Evolutionary conservation across 2,113 vertebrate genomes (phyloP), one percentile per base, ranked within the genome.

Genomic region (Chamaea fasciata): DNA sequence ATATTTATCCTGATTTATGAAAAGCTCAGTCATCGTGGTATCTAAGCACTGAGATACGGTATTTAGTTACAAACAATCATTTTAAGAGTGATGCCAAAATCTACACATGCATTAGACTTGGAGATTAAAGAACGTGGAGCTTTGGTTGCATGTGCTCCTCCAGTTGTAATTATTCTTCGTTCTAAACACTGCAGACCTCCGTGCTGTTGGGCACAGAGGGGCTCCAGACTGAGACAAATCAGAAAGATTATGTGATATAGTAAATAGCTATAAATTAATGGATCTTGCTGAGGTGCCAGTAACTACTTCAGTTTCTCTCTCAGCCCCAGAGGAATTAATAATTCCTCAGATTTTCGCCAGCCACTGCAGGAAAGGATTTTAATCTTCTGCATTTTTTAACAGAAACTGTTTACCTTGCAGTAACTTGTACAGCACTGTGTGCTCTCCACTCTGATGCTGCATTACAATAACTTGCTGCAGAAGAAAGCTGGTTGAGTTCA

Each of bases 61-160:
- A 95, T 97, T 97, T 96, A 96, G 97, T 97, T 97, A 93, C 95
- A 84, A 97, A 97, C 97, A 97, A 93, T 97, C 89, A 96, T 95
- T 97, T 96, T 90, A 96, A 97, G 83, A 86, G 94, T 39, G 62
- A 96, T 96, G 96, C 96, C 97, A 97, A 90, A 85, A 86, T 79
- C 83, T 85, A 49, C 16, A 55, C 80, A 85, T 92, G 94, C 89
- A 90, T 97, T 97, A 94, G 96, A 70, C 96, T 94, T 97, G 83
- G 94, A 86, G 91, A 96, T 96, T 95, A 84, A 91, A 60, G 87
- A 84, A 87, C 78, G 55, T 11, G 16, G 73, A 93, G 73, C 69
- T 91, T 92, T 73, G 92, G 91, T 92, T 91, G 77, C 69, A 35
- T 62, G 65, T 76, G 65, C 76, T 50, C 37, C 62, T 94, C 94